phyloP scores from a whole-genome alignment of 2,888 invertebrate species.

The Hemaris fuciformis region DNA sequence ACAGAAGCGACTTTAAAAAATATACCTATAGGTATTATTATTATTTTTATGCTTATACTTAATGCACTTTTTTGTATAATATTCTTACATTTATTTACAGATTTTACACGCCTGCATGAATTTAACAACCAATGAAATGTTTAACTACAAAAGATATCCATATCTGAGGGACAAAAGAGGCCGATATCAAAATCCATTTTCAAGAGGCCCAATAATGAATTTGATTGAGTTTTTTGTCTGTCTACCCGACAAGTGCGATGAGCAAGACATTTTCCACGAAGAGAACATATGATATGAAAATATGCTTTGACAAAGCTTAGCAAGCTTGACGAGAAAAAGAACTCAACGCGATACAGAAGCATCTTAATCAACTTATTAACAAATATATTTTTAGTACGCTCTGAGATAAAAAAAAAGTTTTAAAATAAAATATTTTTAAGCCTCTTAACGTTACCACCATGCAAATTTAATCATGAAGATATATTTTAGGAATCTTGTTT shows the following conservation, averaged over 20 bases:
- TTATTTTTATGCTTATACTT: no score
- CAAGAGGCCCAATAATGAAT: constrained; percentile 93
- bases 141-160: constrained; percentile 95
- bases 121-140: constrained; percentile 96
- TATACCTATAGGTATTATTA: no score
- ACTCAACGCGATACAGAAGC: constrained; percentile 13
- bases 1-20: no score
- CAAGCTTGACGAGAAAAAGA: constrained; percentile 23
- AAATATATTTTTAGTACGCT: not conserved
- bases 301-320: constrained; percentile 27
- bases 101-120: constrained; percentile 95
- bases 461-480: not conserved
- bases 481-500: not conserved
- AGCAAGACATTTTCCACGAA: constrained; percentile 86
- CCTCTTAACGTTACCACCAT: not conserved
- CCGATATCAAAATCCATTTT: constrained; percentile 94
- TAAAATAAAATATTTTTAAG: not conserved
- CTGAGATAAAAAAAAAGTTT: not conserved
- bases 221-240: constrained; percentile 95
- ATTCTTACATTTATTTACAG: constrained; percentile 73
- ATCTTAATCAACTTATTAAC: not conserved
- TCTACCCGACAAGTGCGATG: constrained; percentile 89
- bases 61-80: not conserved
- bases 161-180: constrained; percentile 94
- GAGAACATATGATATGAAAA: constrained; percentile 78